phyloP scores from a whole-genome alignment of 2,797 vertebrate genomes.

The Jordanella pulchra region DNA sequence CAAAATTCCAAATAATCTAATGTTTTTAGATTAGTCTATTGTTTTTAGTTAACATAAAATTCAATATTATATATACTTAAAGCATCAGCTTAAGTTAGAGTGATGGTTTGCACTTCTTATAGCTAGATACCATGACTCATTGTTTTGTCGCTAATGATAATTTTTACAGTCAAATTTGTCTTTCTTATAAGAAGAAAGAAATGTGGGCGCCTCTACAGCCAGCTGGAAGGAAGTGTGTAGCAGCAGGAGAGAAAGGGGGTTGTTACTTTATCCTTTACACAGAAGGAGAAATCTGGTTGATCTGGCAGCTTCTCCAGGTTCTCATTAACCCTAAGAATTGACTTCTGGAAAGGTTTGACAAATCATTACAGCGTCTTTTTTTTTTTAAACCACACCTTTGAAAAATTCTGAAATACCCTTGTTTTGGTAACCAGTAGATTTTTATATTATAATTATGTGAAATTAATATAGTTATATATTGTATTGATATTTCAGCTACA shows the following conservation, averaged over 20 bases:
- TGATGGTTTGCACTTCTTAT: background rate
- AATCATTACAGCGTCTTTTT: background rate
- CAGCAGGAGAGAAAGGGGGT: background rate
- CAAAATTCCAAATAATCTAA: background rate
- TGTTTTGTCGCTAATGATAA: background rate
- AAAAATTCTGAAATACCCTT: background rate
- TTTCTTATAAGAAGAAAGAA: background rate
- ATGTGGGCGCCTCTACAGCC: background rate
- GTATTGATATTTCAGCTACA: slow-evolving; percentile 4
- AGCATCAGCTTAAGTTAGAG: background rate
- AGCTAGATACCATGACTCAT: background rate
- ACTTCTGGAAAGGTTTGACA: background rate
- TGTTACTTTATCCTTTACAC: too few species aligned
- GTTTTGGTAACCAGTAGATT: background rate
- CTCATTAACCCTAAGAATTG: background rate
- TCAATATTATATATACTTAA: background rate
- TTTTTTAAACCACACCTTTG: background rate
- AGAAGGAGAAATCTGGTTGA: background rate
- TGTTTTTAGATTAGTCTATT: background rate
- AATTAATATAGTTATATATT: slow-evolving; percentile 6
- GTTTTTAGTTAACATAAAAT: background rate
- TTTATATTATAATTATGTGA: slow-evolving; percentile 19
- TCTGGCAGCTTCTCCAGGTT: background rate
- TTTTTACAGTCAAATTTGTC: background rate
- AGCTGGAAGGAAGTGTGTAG: background rate